Percentiles rank a stretch among this genome's conserved stretches.
Evolutionary conservation across 2,113 vertebrate genomes (phyloP).

Genomic region (Aldabrachelys gigantea): DNA sequence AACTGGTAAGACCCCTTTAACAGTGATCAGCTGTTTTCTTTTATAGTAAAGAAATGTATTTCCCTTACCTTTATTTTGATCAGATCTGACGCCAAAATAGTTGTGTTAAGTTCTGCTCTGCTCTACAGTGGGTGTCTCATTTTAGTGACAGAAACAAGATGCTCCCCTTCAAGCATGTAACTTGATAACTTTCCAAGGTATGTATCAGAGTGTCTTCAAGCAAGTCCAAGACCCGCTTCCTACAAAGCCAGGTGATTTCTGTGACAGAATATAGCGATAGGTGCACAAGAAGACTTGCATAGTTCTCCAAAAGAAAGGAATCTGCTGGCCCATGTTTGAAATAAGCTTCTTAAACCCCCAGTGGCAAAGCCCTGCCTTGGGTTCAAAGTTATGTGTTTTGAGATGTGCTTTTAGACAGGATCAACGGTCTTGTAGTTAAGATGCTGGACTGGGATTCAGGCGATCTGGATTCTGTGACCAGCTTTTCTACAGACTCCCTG

Average conservation of each 20-base stretch:
- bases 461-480: neutral
- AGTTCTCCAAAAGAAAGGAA: neutral
- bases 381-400: neutral
- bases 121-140: neutral
- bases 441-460: neutral
- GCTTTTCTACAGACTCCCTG: neutral
- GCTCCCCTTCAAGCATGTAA: neutral
- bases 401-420: neutral
- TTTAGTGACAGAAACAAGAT: neutral
- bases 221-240: neutral
- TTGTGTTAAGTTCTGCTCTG: neutral
- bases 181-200: neutral
- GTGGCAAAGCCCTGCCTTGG: neutral
- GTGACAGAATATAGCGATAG: neutral
- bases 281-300: neutral
- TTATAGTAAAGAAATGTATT: neutral
- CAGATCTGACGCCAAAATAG: neutral
- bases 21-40: neutral
- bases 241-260: neutral
- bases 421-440: neutral
- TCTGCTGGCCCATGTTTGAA: neutral
- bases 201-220: neutral
- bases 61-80: neutral
- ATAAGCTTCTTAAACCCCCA: neutral
- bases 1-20: slow-evolving; percentile 79